Base-by-base conservation (phyloP, 1,140 invertebrate genomes). In the Aphelenchoides besseyi region DNA sequence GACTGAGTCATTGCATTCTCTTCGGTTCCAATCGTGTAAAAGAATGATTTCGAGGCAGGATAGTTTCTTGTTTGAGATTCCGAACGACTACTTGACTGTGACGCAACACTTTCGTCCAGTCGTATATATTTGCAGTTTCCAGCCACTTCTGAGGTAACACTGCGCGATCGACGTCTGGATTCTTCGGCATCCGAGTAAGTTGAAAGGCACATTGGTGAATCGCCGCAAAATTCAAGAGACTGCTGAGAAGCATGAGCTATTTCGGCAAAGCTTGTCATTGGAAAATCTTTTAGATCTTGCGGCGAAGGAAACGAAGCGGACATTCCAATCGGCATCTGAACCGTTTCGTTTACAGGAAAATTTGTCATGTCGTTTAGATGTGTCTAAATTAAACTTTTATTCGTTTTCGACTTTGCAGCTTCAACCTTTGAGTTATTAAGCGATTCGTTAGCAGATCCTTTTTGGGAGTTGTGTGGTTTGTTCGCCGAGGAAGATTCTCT, bases 181-280 rank as follows among this genome's bases (percentile, higher is more conserved):
- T 66, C 55, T 16, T 48, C 54, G 16, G 26, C 26, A 3, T 73
- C 72, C 8, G 72, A 73, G 72, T 68, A 73, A 16, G 29, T 54
- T 5, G 41, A 57, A 23, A 54, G 29, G 53, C 68, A 74, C 73
- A 79, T 80, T 28, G 78, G 78, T 12, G 77, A 79, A 26, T 70
- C 79, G 2, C 9, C 36, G 1, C n/a, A n/a, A 26, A 16, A 48
- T 23, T 29, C 36, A 9, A 66, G 63, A 53, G 63, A 66, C 16
- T 16, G 12, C 36, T 66, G 63, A 2, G 63, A 66, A 32, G 59
- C 63, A n/a, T 74, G n/a, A 9, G 78, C 77, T 18, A 80, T 53
- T 16, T 80, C 81, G 33, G 70, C 69, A 53, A 80, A 80, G 5
- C 81, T 83, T 23, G 78, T 80, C 78, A 80, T 80, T 9, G 70